Evolutionary conservation across 53 echinoderm and acorn worm genomes (phyloP).

Genomic region (Temnopleurus reevesii): DNA sequence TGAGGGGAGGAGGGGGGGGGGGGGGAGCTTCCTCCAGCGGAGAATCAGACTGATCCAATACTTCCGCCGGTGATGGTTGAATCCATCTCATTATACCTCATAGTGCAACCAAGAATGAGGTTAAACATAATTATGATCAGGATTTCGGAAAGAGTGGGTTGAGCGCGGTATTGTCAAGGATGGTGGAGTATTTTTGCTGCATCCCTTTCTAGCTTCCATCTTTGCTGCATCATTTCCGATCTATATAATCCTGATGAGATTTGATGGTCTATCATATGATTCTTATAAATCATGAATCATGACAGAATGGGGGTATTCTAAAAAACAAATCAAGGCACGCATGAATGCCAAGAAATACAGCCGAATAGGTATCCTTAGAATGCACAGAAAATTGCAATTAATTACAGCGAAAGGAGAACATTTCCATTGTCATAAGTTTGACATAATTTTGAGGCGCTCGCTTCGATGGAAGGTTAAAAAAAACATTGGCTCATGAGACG

Average conservation of each 20-base stretch:
- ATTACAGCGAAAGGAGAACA: neutral
- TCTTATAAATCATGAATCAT: neutral
- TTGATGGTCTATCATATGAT: neutral
- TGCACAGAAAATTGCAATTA: neutral
- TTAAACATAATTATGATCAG: neutral
- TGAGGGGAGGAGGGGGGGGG: neutral
- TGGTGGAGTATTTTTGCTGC: neutral
- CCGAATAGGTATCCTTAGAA: neutral
- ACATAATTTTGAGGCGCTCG: neutral
- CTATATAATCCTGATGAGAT: neutral
- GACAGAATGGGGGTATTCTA: neutral
- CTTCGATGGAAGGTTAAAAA: neutral
- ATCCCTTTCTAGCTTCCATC: neutral
- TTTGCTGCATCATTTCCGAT: neutral
- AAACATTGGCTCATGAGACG: neutral
- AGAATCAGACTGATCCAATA: neutral
- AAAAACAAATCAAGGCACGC: conserved; percentile 18
- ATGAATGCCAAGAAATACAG: neutral
- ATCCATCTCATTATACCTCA: neutral
- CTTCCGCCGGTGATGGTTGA: neutral
- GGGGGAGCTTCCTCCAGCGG: neutral
- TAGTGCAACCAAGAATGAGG: neutral
- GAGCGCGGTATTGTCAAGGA: neutral
- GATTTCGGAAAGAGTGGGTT: neutral
- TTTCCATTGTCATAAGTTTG: neutral